Conservation (phyloP, 1,140 invertebrate genomes). For the Solenopsis fugax region DNA sequence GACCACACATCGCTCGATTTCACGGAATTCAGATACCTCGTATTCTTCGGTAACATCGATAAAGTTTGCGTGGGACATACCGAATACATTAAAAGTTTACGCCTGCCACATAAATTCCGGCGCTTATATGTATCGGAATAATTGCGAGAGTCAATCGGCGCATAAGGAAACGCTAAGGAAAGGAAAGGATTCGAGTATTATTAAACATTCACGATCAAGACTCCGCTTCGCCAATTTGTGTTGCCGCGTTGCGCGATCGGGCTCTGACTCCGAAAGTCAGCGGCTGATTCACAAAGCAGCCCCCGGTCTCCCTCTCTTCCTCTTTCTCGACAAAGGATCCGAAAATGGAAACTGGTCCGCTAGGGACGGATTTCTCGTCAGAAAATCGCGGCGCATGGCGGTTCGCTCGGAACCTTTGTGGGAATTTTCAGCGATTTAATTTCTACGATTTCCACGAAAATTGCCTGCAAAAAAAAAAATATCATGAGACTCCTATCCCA, state of each 20-base stretch:
- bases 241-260: slow-evolving; percentile 3
- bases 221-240: neutral
- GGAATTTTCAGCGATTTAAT: neutral
- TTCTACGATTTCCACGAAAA: neutral
- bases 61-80: neutral
- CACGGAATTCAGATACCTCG: neutral
- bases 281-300: slow-evolving; percentile 23
- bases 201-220: slow-evolving; percentile 5
- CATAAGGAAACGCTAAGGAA: neutral
- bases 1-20: slow-evolving; percentile 9
- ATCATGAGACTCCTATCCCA: neutral
- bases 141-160: neutral
- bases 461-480: neutral
- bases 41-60: neutral
- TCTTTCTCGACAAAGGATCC: slow-evolving; percentile 30
- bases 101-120: neutral
- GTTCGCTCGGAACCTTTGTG: too few species aligned
- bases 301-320: too few species aligned
- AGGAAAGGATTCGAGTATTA: neutral
- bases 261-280: slow-evolving; percentile 16
- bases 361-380: neutral
- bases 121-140: neutral
- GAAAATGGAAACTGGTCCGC: slow-evolving; percentile 34
- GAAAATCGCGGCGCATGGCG: neutral
- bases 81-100: neutral